Conservation (phyloP, 2,888 invertebrate species). For the Vanessa cardui region DNA sequence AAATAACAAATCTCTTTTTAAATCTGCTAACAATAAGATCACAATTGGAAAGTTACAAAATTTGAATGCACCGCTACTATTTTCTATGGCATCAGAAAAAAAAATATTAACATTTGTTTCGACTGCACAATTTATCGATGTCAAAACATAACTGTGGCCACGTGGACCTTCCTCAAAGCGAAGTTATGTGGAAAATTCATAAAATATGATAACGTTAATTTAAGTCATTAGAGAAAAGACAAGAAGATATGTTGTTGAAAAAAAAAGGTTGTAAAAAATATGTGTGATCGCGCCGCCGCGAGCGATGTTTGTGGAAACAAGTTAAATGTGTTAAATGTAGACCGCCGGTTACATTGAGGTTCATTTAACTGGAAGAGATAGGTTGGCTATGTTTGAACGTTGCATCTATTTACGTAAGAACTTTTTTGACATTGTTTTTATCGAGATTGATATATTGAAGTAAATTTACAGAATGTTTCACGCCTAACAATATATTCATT, state of each 20-base stretch:
- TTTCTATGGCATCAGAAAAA: constrained; percentile 27
- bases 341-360: constrained; percentile 44
- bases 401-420: not conserved
- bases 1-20: constrained; percentile 16
- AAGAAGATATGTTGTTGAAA: constrained; percentile 60
- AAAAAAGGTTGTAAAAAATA: constrained; percentile 59
- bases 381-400: constrained; percentile 34
- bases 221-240: constrained; percentile 76
- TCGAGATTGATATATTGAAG: too few species aligned
- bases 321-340: constrained; percentile 75
- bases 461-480: too few species aligned
- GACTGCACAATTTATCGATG: constrained; percentile 50
- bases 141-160: constrained; percentile 62
- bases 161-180: constrained; percentile 60
- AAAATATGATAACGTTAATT: constrained; percentile 78
- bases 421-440: too few species aligned
- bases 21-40: constrained; percentile 13
- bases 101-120: not conserved
- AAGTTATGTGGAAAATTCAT: constrained; percentile 67
- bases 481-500: too few species aligned
- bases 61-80: constrained; percentile 13
- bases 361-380: constrained; percentile 49
- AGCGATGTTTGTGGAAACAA: constrained; percentile 74
- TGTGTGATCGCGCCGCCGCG: constrained; percentile 70
- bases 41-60: constrained; percentile 23